A percentile compares a stretch with the other conserved stretches of the same genome.
phyloP scores from a whole-genome alignment of 2,797 vertebrate species.

The Arctocebus calabarensis region DNA sequence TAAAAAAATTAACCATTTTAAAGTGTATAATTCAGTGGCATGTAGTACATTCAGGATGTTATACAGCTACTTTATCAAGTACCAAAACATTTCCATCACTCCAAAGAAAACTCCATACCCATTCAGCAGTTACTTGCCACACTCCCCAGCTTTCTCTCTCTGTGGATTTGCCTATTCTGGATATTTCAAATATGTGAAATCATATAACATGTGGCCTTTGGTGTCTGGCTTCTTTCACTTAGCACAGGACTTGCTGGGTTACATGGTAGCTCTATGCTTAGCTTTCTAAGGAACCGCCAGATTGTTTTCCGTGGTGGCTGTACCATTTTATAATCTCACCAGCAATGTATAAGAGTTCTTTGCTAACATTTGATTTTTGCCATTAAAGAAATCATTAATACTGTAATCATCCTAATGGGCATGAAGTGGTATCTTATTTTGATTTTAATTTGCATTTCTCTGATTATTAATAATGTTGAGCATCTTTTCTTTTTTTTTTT shows the following conservation, averaged over 20 bases:
- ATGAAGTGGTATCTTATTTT: too few relatives aligned
- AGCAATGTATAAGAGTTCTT: background rate
- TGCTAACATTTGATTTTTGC: background rate
- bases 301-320: background rate
- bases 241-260: background rate
- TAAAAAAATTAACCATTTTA: background rate
- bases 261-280: background rate
- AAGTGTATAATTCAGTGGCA: background rate
- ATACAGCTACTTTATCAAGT: background rate
- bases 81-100: background rate
- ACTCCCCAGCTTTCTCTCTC: background rate
- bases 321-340: background rate
- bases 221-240: background rate
- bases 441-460: too few relatives aligned
- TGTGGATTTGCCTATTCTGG: too few relatives aligned
- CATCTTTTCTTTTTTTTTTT: too few relatives aligned
- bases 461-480: too few relatives aligned
- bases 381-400: background rate
- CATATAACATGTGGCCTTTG: too few relatives aligned
- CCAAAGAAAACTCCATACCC: background rate
- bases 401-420: too few relatives aligned
- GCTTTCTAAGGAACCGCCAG: background rate
- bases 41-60: background rate
- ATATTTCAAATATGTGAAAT: too few relatives aligned
- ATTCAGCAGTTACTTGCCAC: background rate